Percentiles rank a stretch among this genome's conserved stretches.
These are phyloP conservation scores for Drosophila nasuta DNA, from an alignment of 1,140 invertebrate genomes.

Conservation along the genomic window DNA sequence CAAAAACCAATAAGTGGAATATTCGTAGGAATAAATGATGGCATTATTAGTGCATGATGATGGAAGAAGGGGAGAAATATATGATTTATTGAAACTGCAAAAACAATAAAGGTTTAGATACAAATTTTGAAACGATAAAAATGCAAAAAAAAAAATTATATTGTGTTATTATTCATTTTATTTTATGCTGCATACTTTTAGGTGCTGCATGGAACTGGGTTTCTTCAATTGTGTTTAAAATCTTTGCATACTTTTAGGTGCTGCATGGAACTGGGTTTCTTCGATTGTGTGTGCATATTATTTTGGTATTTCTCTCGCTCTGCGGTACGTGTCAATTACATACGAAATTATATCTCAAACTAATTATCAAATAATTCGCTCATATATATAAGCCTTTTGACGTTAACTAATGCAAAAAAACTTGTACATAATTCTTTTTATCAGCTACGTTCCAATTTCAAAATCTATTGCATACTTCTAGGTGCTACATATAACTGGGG, in stretches of 20 bases:
- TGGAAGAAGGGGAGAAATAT: conserved; percentile 45
- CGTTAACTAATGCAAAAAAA: no score
- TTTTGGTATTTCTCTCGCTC: no score
- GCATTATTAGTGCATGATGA: conserved; percentile 12
- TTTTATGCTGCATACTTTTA: conserved; percentile 3
- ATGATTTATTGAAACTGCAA: conserved; percentile 77
- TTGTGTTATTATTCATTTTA: background rate
- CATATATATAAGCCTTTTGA: no score
- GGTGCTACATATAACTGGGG: background rate
- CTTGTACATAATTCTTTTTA: no score
- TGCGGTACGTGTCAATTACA: no score
- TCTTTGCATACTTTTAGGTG: conserved; percentile 8
- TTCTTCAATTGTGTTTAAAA: no score
- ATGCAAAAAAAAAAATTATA: conserved; percentile 62
- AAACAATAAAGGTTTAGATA: conserved; percentile 85
- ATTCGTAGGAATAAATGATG: conserved; percentile 24
- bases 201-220: background rate
- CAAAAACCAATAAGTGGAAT: conserved; percentile 35
- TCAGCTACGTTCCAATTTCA: no score
- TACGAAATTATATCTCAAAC: no score
- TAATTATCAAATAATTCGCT: no score
- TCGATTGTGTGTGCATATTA: no score
- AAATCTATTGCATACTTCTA: conserved; percentile 2
- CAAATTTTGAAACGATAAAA: conserved; percentile 84
- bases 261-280: no score